Evolutionary conservation across 64 coral and sea anemone species (phyloP).

Genomic region (Acropora yongei): DNA sequence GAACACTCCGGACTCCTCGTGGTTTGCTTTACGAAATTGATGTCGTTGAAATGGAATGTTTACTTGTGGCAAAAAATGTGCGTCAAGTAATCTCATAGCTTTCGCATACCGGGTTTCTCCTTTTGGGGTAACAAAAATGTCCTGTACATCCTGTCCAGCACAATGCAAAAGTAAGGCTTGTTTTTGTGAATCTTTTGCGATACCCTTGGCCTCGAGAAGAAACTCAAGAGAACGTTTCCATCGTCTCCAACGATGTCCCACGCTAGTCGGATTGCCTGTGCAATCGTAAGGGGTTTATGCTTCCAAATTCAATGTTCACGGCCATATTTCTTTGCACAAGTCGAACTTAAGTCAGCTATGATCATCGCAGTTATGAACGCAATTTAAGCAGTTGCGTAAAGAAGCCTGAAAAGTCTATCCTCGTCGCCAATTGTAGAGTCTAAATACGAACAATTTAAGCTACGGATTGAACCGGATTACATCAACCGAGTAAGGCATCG

Average conservation of each 20-base stretch:
- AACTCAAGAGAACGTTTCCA: slow-evolving; percentile 60
- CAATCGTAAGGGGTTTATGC: slow-evolving; percentile 46
- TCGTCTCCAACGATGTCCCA: slow-evolving; percentile 48
- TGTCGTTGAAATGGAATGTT: no score
- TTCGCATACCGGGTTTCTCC: no score
- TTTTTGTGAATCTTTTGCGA: slow-evolving; percentile 28
- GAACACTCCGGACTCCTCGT: slow-evolving; percentile 24
- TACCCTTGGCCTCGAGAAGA: slow-evolving; percentile 30
- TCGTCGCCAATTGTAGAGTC: slow-evolving; percentile 51
- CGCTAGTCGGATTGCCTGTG: slow-evolving; percentile 44
- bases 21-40: no score
- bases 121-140: no score
- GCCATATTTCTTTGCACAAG: slow-evolving; percentile 12
- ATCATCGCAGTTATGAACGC: no score
- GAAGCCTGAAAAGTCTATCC: slow-evolving; percentile 30
- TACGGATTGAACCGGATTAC: not conserved
- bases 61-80: no score
- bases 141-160: slow-evolving; percentile 29
- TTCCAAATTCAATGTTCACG: slow-evolving; percentile 41
- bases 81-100: no score
- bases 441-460: not conserved
- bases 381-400: no score
- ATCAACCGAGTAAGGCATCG: no score
- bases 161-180: slow-evolving; percentile 47
- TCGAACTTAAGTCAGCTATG: no score